Percentiles rank a stretch among this genome's conserved stretches.
Conservation (phyloP, 2,797 vertebrate species). For the Selene dorsalis region DNA sequence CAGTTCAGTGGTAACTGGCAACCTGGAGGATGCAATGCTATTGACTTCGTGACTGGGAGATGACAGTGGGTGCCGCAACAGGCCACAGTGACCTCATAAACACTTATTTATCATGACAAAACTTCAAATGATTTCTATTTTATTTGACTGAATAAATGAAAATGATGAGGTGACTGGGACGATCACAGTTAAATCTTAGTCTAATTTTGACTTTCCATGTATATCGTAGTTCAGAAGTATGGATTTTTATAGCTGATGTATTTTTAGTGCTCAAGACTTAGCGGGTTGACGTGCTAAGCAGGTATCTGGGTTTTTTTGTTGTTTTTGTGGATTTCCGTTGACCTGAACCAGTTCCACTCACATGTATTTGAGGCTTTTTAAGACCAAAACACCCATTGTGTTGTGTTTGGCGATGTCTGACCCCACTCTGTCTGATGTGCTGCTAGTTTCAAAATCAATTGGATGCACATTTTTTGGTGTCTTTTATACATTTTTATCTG, state of each 20-base stretch:
- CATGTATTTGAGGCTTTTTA: background rate
- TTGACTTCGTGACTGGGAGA: no score
- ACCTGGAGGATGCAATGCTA: no score
- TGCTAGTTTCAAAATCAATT: background rate
- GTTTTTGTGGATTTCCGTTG: background rate
- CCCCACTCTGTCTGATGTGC: background rate
- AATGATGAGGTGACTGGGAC: background rate
- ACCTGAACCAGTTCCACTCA: constrained; percentile 4
- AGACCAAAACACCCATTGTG: background rate
- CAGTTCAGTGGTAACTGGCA: no score
- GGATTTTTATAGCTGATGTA: background rate
- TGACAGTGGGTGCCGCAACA: no score
- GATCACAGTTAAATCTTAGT: background rate
- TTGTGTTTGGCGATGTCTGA: background rate
- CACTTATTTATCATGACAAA: no score
- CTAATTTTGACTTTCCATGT: background rate
- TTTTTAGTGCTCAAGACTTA: background rate
- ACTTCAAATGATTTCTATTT: no score
- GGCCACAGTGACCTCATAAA: no score
- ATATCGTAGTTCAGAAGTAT: background rate
- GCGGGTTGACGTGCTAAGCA: background rate
- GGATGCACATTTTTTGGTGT: background rate
- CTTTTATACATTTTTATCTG: background rate
- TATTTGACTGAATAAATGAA: no score
- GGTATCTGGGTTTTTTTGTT: background rate